A percentile compares a stretch with the other conserved stretches of the same genome.
phyloP scores from a whole-genome alignment of 64 coral and sea anemone genomes.

The Montipora foliosa region DNA sequence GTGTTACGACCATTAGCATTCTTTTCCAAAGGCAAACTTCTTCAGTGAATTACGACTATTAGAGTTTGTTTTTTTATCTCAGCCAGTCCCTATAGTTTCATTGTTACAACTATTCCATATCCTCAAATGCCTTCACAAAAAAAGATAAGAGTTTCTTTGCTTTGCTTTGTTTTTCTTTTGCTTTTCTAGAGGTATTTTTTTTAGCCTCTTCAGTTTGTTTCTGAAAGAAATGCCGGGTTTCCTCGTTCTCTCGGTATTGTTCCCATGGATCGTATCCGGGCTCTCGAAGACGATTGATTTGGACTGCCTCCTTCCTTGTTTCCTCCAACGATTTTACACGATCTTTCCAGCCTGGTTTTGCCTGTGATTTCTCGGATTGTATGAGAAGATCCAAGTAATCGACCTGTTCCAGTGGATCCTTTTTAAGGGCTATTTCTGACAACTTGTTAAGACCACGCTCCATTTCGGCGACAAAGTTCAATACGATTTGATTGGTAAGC shows the following conservation, averaged over 20 bases:
- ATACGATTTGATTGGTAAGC: too few relatives aligned
- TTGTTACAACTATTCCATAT: neutral
- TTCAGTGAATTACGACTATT: too few relatives aligned
- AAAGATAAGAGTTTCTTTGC: neutral
- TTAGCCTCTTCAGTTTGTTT: neutral
- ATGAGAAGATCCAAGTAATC: too few relatives aligned
- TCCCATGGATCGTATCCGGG: slow-evolving; percentile 56
- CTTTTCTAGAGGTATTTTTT: neutral
- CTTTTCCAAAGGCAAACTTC: too few relatives aligned
- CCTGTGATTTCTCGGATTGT: too few relatives aligned
- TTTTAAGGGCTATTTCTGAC: too few relatives aligned
- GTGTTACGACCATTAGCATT: too few relatives aligned
- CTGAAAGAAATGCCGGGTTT: too few relatives aligned
- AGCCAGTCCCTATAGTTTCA: neutral
- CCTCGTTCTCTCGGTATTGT: slow-evolving; percentile 43
- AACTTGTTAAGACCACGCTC: too few relatives aligned
- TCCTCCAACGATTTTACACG: neutral
- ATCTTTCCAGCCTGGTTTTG: too few relatives aligned
- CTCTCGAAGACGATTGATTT: neutral
- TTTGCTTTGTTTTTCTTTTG: neutral
- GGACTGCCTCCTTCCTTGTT: slow-evolving; percentile 54
- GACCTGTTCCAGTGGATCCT: too few relatives aligned
- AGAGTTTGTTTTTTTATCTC: neutral
- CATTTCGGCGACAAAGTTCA: too few relatives aligned
- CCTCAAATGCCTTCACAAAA: neutral